Evolutionary conservation across 2,113 vertebrate genomes (phyloP).

Genomic region (Sinosuthora webbiana): DNA sequence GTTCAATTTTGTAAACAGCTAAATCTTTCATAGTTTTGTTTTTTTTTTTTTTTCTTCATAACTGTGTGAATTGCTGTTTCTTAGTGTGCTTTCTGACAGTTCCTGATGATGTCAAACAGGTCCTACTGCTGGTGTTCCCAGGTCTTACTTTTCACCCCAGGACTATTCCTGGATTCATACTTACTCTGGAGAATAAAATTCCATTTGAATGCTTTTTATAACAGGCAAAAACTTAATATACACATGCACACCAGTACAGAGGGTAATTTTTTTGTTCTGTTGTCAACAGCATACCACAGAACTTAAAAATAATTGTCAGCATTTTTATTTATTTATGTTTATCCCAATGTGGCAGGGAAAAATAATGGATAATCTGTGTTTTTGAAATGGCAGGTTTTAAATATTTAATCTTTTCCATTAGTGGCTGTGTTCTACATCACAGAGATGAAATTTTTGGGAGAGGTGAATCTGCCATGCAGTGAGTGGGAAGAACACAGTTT

Average conservation of each 20-base stretch:
- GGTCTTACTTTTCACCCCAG: background rate
- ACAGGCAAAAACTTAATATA: background rate
- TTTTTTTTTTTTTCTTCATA: background rate
- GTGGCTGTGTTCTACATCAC: background rate
- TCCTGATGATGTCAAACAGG: background rate
- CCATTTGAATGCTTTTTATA: background rate
- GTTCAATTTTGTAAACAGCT: background rate
- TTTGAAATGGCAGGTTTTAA: background rate
- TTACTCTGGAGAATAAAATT: background rate
- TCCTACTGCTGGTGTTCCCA: background rate
- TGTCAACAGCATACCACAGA: background rate
- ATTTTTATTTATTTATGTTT: background rate
- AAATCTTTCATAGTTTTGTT: background rate
- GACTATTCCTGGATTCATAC: background rate
- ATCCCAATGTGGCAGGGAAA: background rate
- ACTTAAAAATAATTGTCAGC: background rate
- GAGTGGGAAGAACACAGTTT: background rate
- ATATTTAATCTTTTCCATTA: slow-evolving; percentile 10
- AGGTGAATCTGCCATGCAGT: background rate
- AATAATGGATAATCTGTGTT: background rate
- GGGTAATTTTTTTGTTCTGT: background rate
- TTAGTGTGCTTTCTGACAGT: background rate
- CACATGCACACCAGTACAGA: accelerated
- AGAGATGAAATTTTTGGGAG: background rate
- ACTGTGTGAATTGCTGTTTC: background rate